A percentile compares a stretch with the other conserved stretches of the same genome.
Conservation (phyloP, 2,888 invertebrate genomes). For the Eupithecia inturbata region DNA sequence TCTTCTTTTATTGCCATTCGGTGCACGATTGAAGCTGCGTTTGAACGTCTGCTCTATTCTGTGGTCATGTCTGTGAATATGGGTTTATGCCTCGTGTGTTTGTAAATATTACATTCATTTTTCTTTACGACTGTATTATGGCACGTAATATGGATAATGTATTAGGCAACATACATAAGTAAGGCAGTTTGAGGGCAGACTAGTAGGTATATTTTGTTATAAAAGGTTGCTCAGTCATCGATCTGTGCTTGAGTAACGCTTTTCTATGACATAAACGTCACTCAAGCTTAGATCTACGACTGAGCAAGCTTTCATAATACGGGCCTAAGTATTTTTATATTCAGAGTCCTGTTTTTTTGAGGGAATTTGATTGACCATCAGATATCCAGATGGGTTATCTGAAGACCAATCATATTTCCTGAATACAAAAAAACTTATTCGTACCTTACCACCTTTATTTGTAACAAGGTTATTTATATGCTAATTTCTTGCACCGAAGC, state of each 20-base stretch:
- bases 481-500: not conserved
- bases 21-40: conserved; percentile 62
- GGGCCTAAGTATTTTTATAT: no score
- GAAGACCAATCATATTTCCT: no score
- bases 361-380: no score
- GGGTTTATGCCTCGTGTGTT: conserved; percentile 68
- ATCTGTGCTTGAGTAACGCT: no score
- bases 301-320: no score
- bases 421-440: no score
- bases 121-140: conserved; percentile 51
- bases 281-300: no score
- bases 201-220: no score
- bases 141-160: conserved; percentile 46
- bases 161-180: not conserved
- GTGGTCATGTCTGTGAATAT: conserved; percentile 46
- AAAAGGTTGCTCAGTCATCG: no score
- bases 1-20: conserved; percentile 68
- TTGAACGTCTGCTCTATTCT: conserved; percentile 11
- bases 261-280: no score
- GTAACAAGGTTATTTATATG: not conserved
- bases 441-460: not conserved
- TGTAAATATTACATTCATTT: conserved; percentile 60
- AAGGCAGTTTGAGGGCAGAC: not conserved
- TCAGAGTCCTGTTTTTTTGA: no score
- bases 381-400: no score